Conservation (phyloP, 2,113 vertebrate species). For the Pelobates fuscus region DNA sequence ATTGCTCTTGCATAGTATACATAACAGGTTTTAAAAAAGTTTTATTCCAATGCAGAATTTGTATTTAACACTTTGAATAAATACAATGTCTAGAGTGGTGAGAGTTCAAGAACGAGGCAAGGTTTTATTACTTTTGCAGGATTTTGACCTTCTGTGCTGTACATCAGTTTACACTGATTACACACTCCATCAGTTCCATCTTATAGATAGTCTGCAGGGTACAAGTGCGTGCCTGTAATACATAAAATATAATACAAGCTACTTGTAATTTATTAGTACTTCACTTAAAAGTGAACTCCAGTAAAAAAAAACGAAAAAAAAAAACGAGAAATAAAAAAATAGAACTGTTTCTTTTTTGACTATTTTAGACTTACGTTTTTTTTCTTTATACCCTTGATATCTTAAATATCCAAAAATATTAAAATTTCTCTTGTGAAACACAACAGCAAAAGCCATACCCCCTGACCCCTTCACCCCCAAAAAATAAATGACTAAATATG, state of each 20-base stretch:
- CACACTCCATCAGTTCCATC: conserved; percentile 7
- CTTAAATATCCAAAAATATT: no score
- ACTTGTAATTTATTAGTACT: conserved; percentile 41
- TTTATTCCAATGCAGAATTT: background rate
- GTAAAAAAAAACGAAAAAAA: background rate
- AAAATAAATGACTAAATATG: no score
- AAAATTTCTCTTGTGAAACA: no score
- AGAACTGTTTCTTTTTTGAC: no score
- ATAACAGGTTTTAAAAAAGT: background rate
- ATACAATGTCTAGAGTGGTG: background rate
- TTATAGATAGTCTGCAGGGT: conserved; percentile 34
- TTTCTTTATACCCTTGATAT: no score
- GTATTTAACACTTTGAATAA: conserved; percentile 41
- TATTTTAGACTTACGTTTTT: no score
- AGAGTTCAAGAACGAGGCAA: conserved; percentile 15
- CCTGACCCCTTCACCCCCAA: no score
- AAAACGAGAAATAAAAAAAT: conserved; percentile 19
- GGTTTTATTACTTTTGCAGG: background rate
- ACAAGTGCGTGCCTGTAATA: conserved; percentile 45
- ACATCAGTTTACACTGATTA: conserved; percentile 31
- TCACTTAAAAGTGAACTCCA: conserved; percentile 27
- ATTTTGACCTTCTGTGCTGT: conserved; percentile 11
- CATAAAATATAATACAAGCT: conserved; percentile 22
- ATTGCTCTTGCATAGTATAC: conserved; percentile 19
- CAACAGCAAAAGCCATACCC: no score